A percentile compares a stretch with the other conserved stretches of the same genome.
Evolutionary conservation across 2,797 vertebrate genomes (phyloP).

Genomic region (Acanthopagrus latus): DNA sequence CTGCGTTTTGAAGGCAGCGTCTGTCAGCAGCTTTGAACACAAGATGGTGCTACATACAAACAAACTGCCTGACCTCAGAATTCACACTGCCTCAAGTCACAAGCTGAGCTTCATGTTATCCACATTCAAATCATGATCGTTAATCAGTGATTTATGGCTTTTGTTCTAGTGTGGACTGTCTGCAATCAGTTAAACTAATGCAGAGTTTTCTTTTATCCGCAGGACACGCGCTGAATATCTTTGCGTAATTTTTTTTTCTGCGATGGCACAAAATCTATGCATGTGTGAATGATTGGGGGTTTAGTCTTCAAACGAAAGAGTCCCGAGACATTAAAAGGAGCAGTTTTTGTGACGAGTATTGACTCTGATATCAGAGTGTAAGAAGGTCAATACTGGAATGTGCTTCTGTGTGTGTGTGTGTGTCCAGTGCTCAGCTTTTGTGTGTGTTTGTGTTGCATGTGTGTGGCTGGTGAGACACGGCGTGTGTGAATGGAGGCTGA

Average conservation of each 20-base stretch:
- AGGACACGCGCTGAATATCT: neutral
- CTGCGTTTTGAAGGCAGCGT: no score
- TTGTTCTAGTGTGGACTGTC: neutral
- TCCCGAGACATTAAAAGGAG: neutral
- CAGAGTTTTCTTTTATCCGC: neutral
- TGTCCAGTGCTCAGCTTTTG: neutral
- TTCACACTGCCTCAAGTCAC: neutral
- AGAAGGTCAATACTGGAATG: neutral
- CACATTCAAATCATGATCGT: neutral
- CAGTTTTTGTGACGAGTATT: neutral
- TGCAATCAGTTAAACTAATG: neutral
- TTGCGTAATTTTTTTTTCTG: neutral
- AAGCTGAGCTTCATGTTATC: slow-evolving; percentile 14
- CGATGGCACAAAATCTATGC: no score
- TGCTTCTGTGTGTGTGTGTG: neutral
- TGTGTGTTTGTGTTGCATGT: slow-evolving; percentile 13
- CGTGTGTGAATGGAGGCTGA: slow-evolving; percentile 30
- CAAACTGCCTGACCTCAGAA: slow-evolving; percentile 26
- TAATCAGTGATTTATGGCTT: neutral
- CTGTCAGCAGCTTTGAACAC: slow-evolving; percentile 31
- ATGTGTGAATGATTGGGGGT: neutral
- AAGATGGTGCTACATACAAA: slow-evolving; percentile 74
- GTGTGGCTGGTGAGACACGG: slow-evolving; percentile 32
- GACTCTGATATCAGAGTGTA: neutral
- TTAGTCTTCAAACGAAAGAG: neutral